Conservation (phyloP, 2,113 vertebrate genomes). For the Martes martes region DNA sequence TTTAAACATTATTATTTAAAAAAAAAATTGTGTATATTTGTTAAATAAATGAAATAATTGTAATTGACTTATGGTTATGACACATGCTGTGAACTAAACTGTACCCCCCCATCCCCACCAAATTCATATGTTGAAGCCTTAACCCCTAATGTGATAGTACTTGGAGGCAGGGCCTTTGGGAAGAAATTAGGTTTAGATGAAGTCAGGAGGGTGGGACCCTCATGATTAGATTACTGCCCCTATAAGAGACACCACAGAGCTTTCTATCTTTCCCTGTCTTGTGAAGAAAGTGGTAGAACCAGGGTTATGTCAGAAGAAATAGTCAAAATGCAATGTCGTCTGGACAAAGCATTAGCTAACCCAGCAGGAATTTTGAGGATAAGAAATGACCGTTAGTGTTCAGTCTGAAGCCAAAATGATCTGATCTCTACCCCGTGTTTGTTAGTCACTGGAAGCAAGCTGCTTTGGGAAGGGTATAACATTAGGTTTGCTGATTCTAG, state of each 20-base stretch:
- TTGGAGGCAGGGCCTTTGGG: neutral
- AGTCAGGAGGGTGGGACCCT: neutral
- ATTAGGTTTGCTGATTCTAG: neutral
- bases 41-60: neutral
- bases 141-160: neutral
- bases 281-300: neutral
- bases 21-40: neutral
- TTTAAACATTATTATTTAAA: neutral
- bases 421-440: neutral
- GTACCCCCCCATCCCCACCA: accelerated
- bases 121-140: neutral
- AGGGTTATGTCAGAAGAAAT: neutral
- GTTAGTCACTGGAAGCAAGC: neutral
- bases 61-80: neutral
- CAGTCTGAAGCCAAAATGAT: neutral
- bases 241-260: neutral
- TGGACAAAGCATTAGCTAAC: neutral
- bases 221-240: neutral
- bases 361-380: neutral
- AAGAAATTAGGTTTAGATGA: neutral
- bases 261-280: neutral
- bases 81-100: neutral
- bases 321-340: neutral
- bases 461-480: neutral
- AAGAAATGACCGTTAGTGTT: neutral